Conservation (phyloP, 2,113 vertebrate species). For the Campylorhamphus procurvoides region DNA sequence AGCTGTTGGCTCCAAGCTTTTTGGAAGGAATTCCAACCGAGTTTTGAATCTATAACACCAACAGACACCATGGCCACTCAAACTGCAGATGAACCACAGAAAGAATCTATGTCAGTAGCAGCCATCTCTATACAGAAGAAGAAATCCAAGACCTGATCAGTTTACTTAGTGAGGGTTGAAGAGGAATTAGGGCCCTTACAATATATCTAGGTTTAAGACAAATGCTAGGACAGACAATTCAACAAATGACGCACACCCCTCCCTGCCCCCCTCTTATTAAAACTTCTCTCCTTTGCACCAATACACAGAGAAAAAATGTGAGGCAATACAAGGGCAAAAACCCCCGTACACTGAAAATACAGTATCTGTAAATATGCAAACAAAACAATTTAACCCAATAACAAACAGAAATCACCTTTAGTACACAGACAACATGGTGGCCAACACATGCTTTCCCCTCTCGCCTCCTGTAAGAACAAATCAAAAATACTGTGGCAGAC, state of each 20-base stretch:
- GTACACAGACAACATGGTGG: neutral
- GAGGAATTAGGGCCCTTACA: neutral
- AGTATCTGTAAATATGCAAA: neutral
- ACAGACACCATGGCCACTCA: neutral
- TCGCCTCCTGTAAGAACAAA: neutral
- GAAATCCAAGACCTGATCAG: neutral
- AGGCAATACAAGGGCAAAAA: neutral
- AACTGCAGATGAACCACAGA: neutral
- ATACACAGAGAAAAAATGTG: neutral
- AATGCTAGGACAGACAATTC: neutral
- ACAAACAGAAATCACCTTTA: neutral
- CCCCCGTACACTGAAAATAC: neutral
- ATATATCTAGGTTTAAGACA: neutral
- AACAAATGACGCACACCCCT: neutral
- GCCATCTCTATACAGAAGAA: neutral
- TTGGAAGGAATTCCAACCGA: too few relatives aligned
- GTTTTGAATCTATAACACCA: neutral
- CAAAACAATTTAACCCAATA: neutral
- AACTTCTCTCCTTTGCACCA: neutral
- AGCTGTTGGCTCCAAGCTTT: too few relatives aligned
- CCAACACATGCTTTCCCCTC: neutral
- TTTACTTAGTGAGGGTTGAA: neutral
- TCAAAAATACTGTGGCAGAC: neutral
- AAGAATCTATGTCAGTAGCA: neutral
- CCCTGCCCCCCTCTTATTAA: neutral